Evolutionary conservation across 2,113 vertebrate genomes (phyloP).

Genomic region (Lipophrys pholis): DNA sequence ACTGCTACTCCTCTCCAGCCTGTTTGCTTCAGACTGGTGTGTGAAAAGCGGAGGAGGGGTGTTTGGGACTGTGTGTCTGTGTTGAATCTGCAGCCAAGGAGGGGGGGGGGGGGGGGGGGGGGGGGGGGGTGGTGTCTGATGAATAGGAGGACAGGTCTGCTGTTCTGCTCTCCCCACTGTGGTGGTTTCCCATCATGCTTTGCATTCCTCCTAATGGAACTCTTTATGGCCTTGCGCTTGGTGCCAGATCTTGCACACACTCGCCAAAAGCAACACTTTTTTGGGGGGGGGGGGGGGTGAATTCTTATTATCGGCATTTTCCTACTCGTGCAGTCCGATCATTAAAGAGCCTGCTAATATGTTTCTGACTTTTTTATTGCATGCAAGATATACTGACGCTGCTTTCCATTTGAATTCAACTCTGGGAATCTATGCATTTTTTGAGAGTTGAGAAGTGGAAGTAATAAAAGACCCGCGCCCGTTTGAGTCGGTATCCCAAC

Average conservation of each 20-base stretch:
- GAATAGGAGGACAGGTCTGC: constrained; percentile 76
- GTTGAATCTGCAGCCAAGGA: constrained; percentile 29
- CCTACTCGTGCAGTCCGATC: constrained; percentile 23
- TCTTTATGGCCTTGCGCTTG: constrained; percentile 72
- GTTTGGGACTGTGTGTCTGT: constrained; percentile 59
- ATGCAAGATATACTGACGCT: constrained; percentile 20
- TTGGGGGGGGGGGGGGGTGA: neutral
- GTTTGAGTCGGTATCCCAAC: too few relatives aligned
- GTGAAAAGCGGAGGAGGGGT: constrained; percentile 79
- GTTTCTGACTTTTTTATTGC: constrained; percentile 33
- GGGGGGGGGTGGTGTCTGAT: constrained; percentile 58
- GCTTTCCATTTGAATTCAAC: too few relatives aligned
- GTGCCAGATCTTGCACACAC: constrained; percentile 63
- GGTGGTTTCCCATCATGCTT: constrained; percentile 79
- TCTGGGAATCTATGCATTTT: too few relatives aligned
- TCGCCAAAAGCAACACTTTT: constrained; percentile 73
- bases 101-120: constrained; percentile 15
- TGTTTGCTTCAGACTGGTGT: constrained; percentile 66
- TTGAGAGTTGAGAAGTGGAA: too few relatives aligned
- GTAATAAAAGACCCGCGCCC: too few relatives aligned
- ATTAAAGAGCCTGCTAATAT: constrained; percentile 32
- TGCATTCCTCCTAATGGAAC: constrained; percentile 63
- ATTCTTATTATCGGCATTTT: constrained; percentile 52
- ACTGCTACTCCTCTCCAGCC: constrained; percentile 53
- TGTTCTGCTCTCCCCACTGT: constrained; percentile 49